Base-by-base conservation (phyloP, 2,797 vertebrate genomes). In the Phyllotis vaccarum region DNA sequence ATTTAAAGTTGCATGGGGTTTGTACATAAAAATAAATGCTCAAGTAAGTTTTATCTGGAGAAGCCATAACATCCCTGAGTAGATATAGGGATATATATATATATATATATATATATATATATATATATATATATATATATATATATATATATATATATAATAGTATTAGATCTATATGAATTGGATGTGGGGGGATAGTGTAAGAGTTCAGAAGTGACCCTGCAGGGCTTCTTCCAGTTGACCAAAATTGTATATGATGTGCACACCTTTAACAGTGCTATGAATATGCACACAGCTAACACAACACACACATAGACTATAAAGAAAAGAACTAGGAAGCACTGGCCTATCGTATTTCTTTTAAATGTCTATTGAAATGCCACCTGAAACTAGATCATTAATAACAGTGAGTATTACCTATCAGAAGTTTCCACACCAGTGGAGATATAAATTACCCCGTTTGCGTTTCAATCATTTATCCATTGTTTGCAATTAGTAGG, bases 241-340 rank as follows among this genome's bases (percentile, higher is more conserved):
- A 31, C 31, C 24, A 34, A 21, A 75, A 89, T 21, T 24, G 0
- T 34, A 9, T 24, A 8, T 12, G 34, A 19, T 29, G 12, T 13
- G 24, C 21, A 34, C 52, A 49, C 22, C 0, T 66, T 5, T 19
- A 19, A 58, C 21, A 19, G 21, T 0, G 0, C n/a, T 31, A 6
- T 52, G 31, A 46, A 7, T 0, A 2, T 21, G 16, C 21, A 68
- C 0, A 11, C 3, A 1, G 0, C 54, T 22, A 86, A 34, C 52
- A 37, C 27, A 56, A n/a, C 17, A 54, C 6, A 7, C 5, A 27
- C 29, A 5, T 40, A 75, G 54, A 6, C 46, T 49, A 52, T 3
- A n/a, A 90, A 29, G 5, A 49, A 91, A 31, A 43, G n/a, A 43
- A 13, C 37, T 17, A 56, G 27, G 16, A 82, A 62, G 3, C 27